phyloP scores from a whole-genome alignment of 2,113 vertebrate species.

The Syngnathus typhle region DNA sequence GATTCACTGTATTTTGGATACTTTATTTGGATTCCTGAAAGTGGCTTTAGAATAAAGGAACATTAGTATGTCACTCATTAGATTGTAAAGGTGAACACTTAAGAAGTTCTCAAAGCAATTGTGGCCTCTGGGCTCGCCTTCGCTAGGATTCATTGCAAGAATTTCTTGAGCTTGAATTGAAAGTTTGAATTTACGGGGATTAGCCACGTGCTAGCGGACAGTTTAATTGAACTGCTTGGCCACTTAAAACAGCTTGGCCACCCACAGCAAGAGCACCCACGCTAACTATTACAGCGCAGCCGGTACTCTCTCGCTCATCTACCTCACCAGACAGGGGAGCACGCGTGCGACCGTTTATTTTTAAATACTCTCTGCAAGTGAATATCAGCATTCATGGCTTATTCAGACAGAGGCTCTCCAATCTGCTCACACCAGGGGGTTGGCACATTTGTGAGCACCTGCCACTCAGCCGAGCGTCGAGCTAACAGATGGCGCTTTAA shows the following conservation, averaged over 20 bases:
- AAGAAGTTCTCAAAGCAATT: no score
- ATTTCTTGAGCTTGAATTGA: no score
- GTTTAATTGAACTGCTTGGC: conserved; percentile 41
- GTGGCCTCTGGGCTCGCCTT: neutral
- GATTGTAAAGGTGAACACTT: no score
- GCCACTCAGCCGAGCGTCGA: conserved; percentile 28
- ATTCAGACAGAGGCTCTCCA: conserved; percentile 14
- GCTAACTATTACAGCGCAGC: conserved; percentile 9
- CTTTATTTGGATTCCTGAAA: no score
- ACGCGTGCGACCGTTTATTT: conserved; percentile 4
- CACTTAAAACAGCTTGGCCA: conserved; percentile 37
- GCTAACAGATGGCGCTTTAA: conserved; percentile 35
- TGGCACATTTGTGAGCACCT: conserved; percentile 32
- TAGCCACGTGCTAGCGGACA: conserved; percentile 20
- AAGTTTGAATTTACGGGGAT: conserved; percentile 19
- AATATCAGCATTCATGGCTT: neutral
- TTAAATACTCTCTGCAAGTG: conserved; percentile 3
- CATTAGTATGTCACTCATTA: no score
- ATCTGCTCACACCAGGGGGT: conserved; percentile 21
- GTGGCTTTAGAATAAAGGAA: no score
- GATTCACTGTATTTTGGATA: no score
- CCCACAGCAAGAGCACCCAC: conserved; percentile 31
- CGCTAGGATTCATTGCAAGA: neutral
- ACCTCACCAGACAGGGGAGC: neutral
- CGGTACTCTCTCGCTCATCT: conserved; percentile 11